A percentile compares a stretch with the other conserved stretches of the same genome.
phyloP scores from a whole-genome alignment of 2,113 vertebrate species.

The Hirundichthys speculiger region DNA sequence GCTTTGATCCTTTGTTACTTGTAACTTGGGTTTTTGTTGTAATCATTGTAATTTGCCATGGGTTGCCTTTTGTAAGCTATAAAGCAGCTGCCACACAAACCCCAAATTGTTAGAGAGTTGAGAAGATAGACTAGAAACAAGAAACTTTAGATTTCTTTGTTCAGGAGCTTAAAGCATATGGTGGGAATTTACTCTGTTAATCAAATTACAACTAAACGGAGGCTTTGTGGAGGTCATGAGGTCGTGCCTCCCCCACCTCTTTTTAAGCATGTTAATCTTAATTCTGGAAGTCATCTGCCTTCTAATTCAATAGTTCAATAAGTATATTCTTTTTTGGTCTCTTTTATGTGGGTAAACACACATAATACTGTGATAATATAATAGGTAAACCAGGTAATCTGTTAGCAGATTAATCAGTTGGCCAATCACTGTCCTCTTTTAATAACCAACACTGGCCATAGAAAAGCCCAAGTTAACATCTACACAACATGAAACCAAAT shows the following conservation, averaged over 20 bases:
- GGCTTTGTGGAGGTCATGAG: slow-evolving; percentile 18
- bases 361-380: no score
- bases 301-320: not conserved
- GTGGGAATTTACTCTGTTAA: slow-evolving; percentile 41
- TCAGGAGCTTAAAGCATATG: slow-evolving; percentile 69
- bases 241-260: slow-evolving; percentile 3
- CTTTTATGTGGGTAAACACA: no score
- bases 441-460: no score
- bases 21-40: not conserved
- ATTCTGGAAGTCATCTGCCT: slow-evolving; percentile 4
- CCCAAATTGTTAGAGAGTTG: not conserved
- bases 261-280: slow-evolving; percentile 24
- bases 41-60: not conserved
- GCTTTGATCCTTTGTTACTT: slow-evolving; percentile 4
- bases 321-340: no score
- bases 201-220: slow-evolving; percentile 28
- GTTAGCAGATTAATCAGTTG: no score
- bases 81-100: not conserved
- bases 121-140: slow-evolving; percentile 1
- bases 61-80: no score
- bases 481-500: no score
- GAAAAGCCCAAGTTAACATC: no score
- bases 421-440: no score
- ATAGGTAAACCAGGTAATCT: no score
- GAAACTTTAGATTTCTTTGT: slow-evolving; percentile 22